A percentile compares a stretch with the other conserved stretches of the same genome.
phyloP scores from a whole-genome alignment of 2,797 vertebrate species.

The Apodemus agrarius region DNA sequence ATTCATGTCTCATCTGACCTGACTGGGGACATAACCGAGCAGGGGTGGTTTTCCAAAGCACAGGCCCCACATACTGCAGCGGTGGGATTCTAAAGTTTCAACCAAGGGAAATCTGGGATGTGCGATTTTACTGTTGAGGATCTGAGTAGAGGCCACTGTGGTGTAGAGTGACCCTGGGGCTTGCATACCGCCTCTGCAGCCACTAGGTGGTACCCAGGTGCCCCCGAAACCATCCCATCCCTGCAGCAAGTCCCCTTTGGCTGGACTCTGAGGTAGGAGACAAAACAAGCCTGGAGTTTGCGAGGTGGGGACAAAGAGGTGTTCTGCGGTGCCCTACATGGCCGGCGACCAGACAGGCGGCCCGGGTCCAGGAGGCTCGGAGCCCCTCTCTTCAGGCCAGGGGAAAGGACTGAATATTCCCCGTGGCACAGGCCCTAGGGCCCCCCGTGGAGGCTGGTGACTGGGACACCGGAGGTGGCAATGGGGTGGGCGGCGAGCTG shows the following conservation, averaged over 20 bases:
- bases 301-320: too few relatives aligned
- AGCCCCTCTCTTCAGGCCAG: not conserved
- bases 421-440: not conserved
- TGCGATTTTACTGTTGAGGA: not conserved
- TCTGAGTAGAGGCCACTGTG: not conserved
- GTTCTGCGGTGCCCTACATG: not conserved
- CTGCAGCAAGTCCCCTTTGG: too few relatives aligned
- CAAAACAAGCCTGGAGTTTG: not conserved
- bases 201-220: slow-evolving; percentile 34
- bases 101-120: not conserved
- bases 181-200: not conserved
- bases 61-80: not conserved
- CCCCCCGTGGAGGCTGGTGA: too few relatives aligned
- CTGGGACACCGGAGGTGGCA: too few relatives aligned
- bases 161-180: not conserved
- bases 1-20: not conserved
- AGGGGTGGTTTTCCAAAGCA: not conserved
- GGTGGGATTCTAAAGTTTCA: slow-evolving; percentile 11
- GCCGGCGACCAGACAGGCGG: accelerated
- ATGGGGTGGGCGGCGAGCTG: not conserved
- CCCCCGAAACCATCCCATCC: not conserved
- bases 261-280: not conserved
- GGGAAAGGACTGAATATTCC: not conserved
- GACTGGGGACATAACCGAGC: not conserved
- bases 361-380: not conserved